These are phyloP conservation scores for Corythucha ciliata DNA, from an alignment of 2,888 invertebrate species.

Conservation along the genomic window DNA sequence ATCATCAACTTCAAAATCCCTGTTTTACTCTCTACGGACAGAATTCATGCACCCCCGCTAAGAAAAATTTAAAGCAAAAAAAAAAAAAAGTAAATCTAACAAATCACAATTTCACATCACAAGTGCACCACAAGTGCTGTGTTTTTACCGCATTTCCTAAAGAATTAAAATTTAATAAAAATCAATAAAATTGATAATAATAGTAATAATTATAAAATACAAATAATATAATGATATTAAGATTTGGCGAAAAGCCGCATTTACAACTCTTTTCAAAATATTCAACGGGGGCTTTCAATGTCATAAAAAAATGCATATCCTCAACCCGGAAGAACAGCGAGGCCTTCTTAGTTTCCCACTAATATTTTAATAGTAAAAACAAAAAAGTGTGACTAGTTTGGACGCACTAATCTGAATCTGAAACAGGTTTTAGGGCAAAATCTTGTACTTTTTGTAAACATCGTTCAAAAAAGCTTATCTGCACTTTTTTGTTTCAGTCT, in stretches of 20 bases:
- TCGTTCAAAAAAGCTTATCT: too few species aligned
- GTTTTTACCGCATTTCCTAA: conserved; percentile 13
- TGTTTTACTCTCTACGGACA: too few species aligned
- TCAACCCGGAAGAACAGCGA: too few species aligned
- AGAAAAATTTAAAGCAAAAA: too few species aligned
- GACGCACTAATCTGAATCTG: too few species aligned
- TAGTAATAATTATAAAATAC: neutral
- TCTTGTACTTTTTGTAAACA: conserved; percentile 2
- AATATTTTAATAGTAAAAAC: too few species aligned
- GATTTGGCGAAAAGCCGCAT: neutral
- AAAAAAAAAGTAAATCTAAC: too few species aligned
- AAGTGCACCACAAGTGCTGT: conserved; percentile 27
- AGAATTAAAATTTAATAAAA: conserved; percentile 14
- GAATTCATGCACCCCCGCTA: too few species aligned
- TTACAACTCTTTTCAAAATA: neutral
- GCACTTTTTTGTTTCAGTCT: conserved; percentile 25
- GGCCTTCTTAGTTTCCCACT: too few species aligned
- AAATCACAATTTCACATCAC: conserved; percentile 32
- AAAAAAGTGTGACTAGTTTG: too few species aligned
- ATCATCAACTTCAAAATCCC: too few species aligned
- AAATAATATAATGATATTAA: conserved; percentile 3
- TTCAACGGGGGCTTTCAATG: neutral
- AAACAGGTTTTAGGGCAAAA: neutral
- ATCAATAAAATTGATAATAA: conserved; percentile 7
- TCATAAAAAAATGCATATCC: too few species aligned